Conservation (phyloP, 1,140 invertebrate species). For the Eueides isabella region DNA sequence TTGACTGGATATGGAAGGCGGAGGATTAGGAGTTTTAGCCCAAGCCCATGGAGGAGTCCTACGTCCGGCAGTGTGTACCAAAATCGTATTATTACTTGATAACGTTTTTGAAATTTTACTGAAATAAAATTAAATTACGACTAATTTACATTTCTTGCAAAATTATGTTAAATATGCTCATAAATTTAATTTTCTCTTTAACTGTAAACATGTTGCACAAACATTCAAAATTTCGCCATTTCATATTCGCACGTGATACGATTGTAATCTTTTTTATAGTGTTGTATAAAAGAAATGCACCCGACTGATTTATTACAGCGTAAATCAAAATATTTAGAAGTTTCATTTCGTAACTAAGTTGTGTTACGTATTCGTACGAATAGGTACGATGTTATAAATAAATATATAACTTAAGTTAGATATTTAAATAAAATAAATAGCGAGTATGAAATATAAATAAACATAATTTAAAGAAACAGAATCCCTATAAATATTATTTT, state of each 20-base stretch:
- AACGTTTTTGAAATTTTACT: background rate
- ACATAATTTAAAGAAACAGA: background rate
- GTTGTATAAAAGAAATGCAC: background rate
- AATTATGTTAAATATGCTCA: slow-evolving; percentile 1
- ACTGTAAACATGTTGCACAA: slow-evolving; percentile 6
- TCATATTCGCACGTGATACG: background rate
- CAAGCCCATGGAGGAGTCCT: too few relatives aligned
- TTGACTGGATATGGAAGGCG: too few relatives aligned
- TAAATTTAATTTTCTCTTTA: background rate
- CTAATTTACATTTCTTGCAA: background rate
- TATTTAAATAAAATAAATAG: background rate
- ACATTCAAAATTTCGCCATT: background rate
- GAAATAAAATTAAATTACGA: background rate
- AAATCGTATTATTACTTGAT: background rate
- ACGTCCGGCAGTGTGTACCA: too few relatives aligned
- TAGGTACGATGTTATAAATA: too few relatives aligned
- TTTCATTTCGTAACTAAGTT: too few relatives aligned
- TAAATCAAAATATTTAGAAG: background rate
- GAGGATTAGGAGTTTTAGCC: too few relatives aligned
- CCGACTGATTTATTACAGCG: background rate
- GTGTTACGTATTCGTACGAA: too few relatives aligned
- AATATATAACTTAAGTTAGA: background rate
- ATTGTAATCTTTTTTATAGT: background rate
- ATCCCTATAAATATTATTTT: background rate
- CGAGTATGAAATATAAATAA: background rate